Conservation (phyloP, 1,140 invertebrate species). For the Temnothorax curvispinosus region DNA sequence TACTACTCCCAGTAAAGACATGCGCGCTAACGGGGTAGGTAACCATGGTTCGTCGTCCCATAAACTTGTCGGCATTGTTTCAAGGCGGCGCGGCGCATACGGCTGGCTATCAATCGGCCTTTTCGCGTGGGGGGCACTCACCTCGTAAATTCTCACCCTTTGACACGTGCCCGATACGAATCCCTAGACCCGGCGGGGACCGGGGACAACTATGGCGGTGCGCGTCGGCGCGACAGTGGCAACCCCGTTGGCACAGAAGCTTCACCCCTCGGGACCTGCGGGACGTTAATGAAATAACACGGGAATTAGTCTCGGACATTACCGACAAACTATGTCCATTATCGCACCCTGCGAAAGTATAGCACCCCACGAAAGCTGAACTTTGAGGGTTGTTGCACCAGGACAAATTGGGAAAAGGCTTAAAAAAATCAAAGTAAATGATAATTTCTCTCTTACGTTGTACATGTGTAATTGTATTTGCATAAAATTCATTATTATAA, state of each 20-base stretch:
- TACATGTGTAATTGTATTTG: neutral
- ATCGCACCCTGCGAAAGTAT: constrained; percentile 74
- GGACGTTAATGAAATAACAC: constrained; percentile 87
- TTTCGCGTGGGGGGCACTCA: constrained; percentile 74
- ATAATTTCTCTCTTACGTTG: neutral
- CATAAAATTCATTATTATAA: neutral
- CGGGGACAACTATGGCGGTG: constrained; percentile 19
- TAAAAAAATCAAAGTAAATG: constrained; percentile 4
- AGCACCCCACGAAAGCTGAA: constrained; percentile 48
- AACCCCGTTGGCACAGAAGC: constrained; percentile 60
- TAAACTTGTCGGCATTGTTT: constrained; percentile 67
- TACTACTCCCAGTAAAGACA: constrained; percentile 43
- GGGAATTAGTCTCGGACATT: constrained; percentile 87
- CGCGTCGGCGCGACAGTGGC: constrained; percentile 66
- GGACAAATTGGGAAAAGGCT: neutral
- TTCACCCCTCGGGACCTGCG: constrained; percentile 80
- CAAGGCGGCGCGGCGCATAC: constrained; percentile 35
- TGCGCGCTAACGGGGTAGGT: constrained; percentile 62
- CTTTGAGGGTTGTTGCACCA: constrained; percentile 7
- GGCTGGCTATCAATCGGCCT: constrained; percentile 79
- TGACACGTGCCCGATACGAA: constrained; percentile 83
- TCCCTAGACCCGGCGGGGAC: constrained; percentile 64
- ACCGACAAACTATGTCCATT: constrained; percentile 86
- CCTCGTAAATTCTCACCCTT: constrained; percentile 85
- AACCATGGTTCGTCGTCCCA: constrained; percentile 48